Percentiles rank a stretch among this genome's conserved stretches.
Evolutionary conservation across 2,888 invertebrate species (phyloP).

Genomic region (Fissipunctia ypsillon): DNA sequence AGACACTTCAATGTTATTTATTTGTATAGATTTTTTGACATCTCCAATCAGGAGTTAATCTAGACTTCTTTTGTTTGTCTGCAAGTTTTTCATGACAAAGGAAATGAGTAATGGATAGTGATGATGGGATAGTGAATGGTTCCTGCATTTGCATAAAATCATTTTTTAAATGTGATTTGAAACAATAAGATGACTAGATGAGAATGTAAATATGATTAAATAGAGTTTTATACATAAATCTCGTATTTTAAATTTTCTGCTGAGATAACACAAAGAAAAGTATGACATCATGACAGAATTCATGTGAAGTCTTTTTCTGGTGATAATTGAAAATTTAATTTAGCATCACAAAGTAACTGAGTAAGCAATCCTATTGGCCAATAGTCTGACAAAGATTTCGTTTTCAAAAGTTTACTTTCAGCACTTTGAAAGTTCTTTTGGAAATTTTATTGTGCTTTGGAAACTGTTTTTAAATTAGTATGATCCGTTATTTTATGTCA

Average conservation of each 20-base stretch:
- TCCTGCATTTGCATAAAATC: background rate
- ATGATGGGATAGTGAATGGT: background rate
- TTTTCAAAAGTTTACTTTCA: background rate
- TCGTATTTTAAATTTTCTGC: background rate
- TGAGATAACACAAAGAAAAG: background rate
- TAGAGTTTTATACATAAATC: background rate
- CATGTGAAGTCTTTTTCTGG: background rate
- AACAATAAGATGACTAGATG: background rate
- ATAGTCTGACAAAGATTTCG: background rate
- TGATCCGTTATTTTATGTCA: background rate
- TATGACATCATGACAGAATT: background rate
- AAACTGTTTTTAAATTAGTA: background rate
- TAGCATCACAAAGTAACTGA: background rate
- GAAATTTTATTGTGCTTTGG: background rate
- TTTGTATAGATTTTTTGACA: too few relatives aligned
- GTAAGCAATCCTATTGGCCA: background rate
- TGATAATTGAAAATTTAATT: background rate
- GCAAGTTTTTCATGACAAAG: constrained; percentile 24
- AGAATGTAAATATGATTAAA: background rate
- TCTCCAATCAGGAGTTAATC: background rate
- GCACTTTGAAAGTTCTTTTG: background rate
- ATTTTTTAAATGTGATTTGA: background rate
- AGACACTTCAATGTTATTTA: too few relatives aligned
- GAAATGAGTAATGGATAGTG: background rate
- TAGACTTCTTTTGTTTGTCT: constrained; percentile 8